Evolutionary conservation across 2,797 vertebrate species (phyloP).

Genomic region (Serranus cabrilla): DNA sequence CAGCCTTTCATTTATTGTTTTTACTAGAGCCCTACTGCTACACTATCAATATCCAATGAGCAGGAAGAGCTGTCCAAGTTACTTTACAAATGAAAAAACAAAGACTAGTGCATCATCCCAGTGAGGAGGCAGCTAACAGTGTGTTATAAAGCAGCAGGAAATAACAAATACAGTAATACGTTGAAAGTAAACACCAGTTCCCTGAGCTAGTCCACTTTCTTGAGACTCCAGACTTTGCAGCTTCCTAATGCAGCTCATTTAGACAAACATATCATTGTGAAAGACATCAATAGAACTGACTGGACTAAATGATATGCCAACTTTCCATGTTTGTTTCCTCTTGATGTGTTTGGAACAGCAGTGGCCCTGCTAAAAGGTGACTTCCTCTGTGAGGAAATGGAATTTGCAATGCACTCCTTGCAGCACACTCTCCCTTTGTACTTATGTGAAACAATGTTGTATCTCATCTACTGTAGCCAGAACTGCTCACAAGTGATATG

Average conservation of each 20-base stretch:
- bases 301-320: slow-evolving; percentile 68
- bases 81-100: slow-evolving; percentile 60
- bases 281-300: slow-evolving; percentile 48
- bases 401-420: slow-evolving; percentile 76
- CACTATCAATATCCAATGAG: slow-evolving; percentile 61
- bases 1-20: slow-evolving; percentile 75
- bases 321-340: slow-evolving; percentile 80
- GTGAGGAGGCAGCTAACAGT: slow-evolving; percentile 23
- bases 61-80: slow-evolving; percentile 69
- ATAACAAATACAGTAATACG: slow-evolving; percentile 26
- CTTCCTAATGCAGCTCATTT: slow-evolving; percentile 50
- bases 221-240: slow-evolving; percentile 31
- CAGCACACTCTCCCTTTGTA: slow-evolving; percentile 74
- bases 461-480: slow-evolving; percentile 46
- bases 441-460: slow-evolving; percentile 71
- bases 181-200: slow-evolving; percentile 29
- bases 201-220: slow-evolving; percentile 8
- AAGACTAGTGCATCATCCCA: slow-evolving; percentile 29
- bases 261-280: slow-evolving; percentile 64
- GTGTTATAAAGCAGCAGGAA: slow-evolving; percentile 33
- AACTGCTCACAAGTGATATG: slow-evolving; percentile 42
- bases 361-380: slow-evolving; percentile 77
- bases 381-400: slow-evolving; percentile 84
- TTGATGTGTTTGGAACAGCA: slow-evolving; percentile 72
- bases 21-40: slow-evolving; percentile 47